Conservation (phyloP, 2,113 vertebrate species). For the Pelecanus crispus region DNA sequence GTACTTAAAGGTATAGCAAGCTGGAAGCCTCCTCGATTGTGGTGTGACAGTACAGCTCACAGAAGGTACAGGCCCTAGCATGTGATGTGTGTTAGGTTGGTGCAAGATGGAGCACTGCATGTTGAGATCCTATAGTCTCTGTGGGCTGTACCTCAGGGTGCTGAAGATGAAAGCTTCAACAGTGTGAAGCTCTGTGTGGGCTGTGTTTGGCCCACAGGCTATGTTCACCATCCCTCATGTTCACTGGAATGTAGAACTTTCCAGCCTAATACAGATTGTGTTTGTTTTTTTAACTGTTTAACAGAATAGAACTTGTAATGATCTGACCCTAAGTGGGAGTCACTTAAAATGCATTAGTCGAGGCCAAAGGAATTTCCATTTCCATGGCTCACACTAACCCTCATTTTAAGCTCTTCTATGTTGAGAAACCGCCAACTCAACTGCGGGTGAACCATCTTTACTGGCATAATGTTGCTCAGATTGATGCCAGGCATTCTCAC, state of each 20-base stretch:
- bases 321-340: constrained; percentile 42
- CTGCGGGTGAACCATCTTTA: background rate
- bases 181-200: constrained; percentile 56
- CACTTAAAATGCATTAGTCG: constrained; percentile 38
- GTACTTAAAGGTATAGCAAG: background rate
- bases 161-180: constrained; percentile 41
- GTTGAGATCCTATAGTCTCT: background rate
- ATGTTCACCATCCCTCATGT: constrained; percentile 12
- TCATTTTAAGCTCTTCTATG: background rate
- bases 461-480: background rate
- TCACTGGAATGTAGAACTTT: constrained; percentile 45
- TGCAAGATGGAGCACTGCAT: background rate
- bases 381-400: background rate
- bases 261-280: background rate
- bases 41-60: background rate
- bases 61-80: constrained; percentile 6
- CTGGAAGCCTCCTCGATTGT: background rate
- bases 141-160: background rate
- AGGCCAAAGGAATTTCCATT: constrained; percentile 33
- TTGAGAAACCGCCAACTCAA: background rate
- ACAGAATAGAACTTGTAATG: constrained; percentile 47
- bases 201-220: constrained; percentile 57
- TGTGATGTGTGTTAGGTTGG: background rate
- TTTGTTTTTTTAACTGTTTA: constrained; percentile 37
- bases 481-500: background rate